Conservation (phyloP, 2,113 vertebrate species). For the Cyanistes caeruleus region DNA sequence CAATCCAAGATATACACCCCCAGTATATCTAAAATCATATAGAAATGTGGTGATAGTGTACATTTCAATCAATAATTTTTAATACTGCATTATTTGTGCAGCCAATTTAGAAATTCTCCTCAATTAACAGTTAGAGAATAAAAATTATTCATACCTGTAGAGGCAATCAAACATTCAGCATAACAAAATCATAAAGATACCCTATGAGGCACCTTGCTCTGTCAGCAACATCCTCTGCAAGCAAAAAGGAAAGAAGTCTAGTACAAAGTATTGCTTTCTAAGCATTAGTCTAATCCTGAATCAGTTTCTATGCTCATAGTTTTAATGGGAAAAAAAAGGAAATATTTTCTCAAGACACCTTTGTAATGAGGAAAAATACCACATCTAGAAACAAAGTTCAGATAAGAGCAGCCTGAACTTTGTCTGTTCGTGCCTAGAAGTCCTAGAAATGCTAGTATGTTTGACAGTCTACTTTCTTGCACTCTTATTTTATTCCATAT, state of each 20-base stretch:
- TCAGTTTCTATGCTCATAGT: neutral
- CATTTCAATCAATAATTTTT: neutral
- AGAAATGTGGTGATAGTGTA: neutral
- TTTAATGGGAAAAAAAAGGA: neutral
- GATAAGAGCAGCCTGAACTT: neutral
- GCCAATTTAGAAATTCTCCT: neutral
- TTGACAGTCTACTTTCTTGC: neutral
- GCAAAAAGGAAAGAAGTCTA: neutral
- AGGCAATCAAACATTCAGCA: neutral
- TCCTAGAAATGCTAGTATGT: neutral
- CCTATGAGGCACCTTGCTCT: neutral
- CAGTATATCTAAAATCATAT: neutral
- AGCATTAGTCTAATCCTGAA: neutral
- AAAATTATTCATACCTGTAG: neutral
- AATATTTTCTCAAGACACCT: neutral
- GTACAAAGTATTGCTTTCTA: neutral
- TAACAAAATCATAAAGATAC: neutral
- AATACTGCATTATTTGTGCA: neutral
- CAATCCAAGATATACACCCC: neutral
- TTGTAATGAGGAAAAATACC: neutral
- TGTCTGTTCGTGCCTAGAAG: neutral
- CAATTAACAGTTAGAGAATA: neutral
- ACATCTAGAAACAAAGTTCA: neutral
- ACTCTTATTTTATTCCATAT: neutral
- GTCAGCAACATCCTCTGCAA: neutral